Evolutionary conservation across 1,140 invertebrate species (phyloP).

Genomic region (Frieseomelitta varia): DNA sequence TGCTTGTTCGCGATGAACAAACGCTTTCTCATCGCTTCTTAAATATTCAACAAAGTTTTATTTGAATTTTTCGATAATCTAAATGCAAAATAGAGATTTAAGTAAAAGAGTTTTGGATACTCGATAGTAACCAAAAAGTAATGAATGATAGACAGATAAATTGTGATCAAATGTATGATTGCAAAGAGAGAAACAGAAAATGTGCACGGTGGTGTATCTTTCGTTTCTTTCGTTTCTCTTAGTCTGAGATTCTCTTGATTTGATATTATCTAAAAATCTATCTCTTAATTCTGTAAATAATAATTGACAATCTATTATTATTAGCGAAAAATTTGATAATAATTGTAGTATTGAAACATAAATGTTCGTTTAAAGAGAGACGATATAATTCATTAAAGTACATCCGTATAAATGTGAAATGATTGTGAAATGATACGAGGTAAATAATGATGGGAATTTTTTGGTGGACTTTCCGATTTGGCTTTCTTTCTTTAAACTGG

Average conservation of each 20-base stretch:
- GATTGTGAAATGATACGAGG: background rate
- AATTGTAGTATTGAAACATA: background rate
- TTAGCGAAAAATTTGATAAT: too few relatives aligned
- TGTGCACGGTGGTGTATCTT: too few relatives aligned
- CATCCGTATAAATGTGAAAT: background rate
- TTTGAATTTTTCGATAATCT: background rate
- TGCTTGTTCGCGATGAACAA: background rate
- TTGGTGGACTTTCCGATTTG: background rate
- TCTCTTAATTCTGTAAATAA: background rate
- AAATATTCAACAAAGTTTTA: background rate
- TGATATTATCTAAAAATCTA: background rate
- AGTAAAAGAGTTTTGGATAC: background rate
- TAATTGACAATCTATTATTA: too few relatives aligned
- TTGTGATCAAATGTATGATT: background rate
- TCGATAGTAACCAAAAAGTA: background rate
- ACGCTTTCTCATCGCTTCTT: background rate
- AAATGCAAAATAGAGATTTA: background rate
- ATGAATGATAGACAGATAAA: background rate
- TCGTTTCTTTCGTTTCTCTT: background rate
- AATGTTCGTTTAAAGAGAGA: background rate
- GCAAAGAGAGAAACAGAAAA: background rate
- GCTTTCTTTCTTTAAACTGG: conserved; percentile 23
- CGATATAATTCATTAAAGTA: background rate
- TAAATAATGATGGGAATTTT: background rate
- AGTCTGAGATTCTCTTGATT: background rate